Evolutionary conservation across 2,797 vertebrate species (phyloP), one percentile per base, ranked within the genome.

Genomic region (Mus minutoides): DNA sequence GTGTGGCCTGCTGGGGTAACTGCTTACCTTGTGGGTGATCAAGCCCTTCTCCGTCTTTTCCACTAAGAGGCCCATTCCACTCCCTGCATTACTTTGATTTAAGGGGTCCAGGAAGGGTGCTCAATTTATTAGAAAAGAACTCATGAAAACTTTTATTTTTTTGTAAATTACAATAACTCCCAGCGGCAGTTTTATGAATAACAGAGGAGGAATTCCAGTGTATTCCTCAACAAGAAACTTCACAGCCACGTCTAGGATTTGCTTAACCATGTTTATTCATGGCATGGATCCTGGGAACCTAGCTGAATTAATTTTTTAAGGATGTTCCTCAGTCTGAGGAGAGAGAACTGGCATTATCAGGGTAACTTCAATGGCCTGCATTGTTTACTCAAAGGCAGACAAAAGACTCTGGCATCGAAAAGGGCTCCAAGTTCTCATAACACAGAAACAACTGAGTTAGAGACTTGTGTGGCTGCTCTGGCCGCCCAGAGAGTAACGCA

Each of bases 261-360:
- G 7, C 78, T 79, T 88, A 82, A 62, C 0, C 5, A 52, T 56
- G 80, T 13, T 37, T 34, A 84, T 80, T 90, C 84, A 31, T 6
- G 49, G 67, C 24, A 19, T 0, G 24, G 56, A 14, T 40, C 58
- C 73, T 56, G 58, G 54, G 31, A 93, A 96, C 49, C n/a, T 90
- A 58, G 58, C 0, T 40, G 60, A 95, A 93, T 60, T 85, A 4
- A 22, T 37, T 91, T 91, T 95, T 90, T 78, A 73, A 93, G 88
- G 77, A 67, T 7, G 67, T 69, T 88, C 37, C 86, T 85, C 40
- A 92, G 31, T 29, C 14, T 2, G 3, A 87, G 78, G 52, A 85
- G 64, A 91, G 29, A 88, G 49, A 62, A 85, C 34, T 60, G 17
- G 26, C 22, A 86, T 54, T 90, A 43, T 4, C 0, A 60, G 37